Evolutionary conservation across 1,140 invertebrate species (phyloP).

Genomic region (Bradynema listronoti): DNA sequence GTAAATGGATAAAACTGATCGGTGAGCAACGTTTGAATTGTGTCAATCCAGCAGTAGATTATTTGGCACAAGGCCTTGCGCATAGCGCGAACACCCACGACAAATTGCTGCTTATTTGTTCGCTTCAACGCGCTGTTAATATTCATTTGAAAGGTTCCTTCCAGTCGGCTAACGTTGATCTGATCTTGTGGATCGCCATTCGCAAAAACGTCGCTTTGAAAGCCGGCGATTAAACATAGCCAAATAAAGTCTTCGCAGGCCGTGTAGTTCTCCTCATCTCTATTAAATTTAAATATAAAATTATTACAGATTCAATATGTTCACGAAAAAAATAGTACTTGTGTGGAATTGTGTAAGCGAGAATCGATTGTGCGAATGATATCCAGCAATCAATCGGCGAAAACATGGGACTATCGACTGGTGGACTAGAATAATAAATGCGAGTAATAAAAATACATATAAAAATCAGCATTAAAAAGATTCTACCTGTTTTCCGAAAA

Average conservation of each 20-base stretch:
- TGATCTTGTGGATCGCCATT: background rate
- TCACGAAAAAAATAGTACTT: conserved; percentile 16
- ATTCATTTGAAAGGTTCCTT: background rate
- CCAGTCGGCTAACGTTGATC: background rate
- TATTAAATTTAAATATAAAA: conserved; percentile 9
- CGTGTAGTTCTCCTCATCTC: conserved; percentile 22
- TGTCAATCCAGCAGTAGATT: conserved; percentile 25
- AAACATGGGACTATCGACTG: conserved; percentile 21
- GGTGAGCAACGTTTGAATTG: conserved; percentile 12
- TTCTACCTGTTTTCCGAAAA: background rate
- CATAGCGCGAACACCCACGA: background rate
- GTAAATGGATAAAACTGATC: too few relatives aligned
- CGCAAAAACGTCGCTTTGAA: conserved; percentile 6
- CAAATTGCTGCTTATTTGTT: background rate
- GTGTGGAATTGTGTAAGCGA: conserved; percentile 31
- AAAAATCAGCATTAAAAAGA: background rate
- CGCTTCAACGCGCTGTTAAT: background rate
- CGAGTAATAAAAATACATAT: background rate
- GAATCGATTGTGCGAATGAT: conserved; percentile 34
- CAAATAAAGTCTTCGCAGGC: conserved; percentile 39
- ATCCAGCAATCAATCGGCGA: conserved; percentile 44
- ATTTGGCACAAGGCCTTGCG: conserved; percentile 12
- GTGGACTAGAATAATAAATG: conserved; percentile 10
- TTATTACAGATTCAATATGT: conserved; percentile 2
- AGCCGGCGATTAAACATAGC: conserved; percentile 37